These are phyloP conservation scores for Zaprionus davidi DNA, from an alignment of 1,140 invertebrate species.

Conservation along the genomic window DNA sequence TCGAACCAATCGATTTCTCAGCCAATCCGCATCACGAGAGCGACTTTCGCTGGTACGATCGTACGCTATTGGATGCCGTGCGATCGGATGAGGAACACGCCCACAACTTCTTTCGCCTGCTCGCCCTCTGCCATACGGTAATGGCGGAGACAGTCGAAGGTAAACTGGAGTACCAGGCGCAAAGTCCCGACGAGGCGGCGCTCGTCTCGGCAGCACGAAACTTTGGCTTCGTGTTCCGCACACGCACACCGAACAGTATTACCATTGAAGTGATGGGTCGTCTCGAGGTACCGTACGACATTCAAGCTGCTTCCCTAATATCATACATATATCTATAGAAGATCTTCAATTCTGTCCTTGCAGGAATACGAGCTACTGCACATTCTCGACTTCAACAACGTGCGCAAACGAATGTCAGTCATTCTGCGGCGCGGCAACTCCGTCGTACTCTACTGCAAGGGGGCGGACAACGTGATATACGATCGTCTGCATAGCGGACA, in stretches of 20 bases:
- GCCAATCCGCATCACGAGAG: conserved; percentile 96
- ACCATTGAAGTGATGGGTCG: conserved; percentile 95
- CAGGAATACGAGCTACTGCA: conserved; percentile 95
- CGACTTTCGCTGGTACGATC: conserved; percentile 97
- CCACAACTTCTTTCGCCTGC: conserved; percentile 94
- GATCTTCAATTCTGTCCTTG: conserved; percentile 41
- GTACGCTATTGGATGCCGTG: conserved; percentile 93
- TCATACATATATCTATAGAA: background rate
- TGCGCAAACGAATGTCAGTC: conserved; percentile 99
- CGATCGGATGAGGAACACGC: conserved; percentile 89
- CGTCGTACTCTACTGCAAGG: conserved; percentile 97
- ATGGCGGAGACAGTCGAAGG: conserved; percentile 97
- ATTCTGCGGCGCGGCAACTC: conserved; percentile 94
- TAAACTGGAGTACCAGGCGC: conserved; percentile 89
- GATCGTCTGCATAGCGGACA: conserved; percentile 92
- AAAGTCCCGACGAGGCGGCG: conserved; percentile 98
- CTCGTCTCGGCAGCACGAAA: conserved; percentile 98
- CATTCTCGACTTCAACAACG: conserved; percentile 99
- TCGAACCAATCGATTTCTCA: conserved; percentile 95
- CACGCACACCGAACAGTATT: conserved; percentile 96
- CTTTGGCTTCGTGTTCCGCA: conserved; percentile 99
- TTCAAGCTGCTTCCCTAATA: background rate
- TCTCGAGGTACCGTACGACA: conserved; percentile 87
- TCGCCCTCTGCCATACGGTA: conserved; percentile 98
- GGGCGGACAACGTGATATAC: conserved; percentile 99